These are phyloP conservation scores for Dyspetes luteomarginatus DNA, from an alignment of 2,888 invertebrate genomes.

Conservation along the genomic window DNA sequence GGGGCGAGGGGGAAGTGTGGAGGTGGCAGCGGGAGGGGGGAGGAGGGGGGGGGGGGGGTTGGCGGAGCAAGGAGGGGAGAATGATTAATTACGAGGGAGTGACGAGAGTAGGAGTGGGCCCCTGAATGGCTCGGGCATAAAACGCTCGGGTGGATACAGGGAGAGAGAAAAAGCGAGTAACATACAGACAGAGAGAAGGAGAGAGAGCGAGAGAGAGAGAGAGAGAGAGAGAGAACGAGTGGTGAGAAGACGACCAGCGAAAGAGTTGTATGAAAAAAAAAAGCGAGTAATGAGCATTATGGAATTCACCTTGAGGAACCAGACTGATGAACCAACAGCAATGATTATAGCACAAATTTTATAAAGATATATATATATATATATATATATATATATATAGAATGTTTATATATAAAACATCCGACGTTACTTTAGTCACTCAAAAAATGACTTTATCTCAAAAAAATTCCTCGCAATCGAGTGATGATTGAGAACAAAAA, in stretches of 20 bases:
- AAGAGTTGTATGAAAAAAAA: conserved; percentile 66
- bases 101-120: conserved; percentile 75
- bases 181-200: conserved; percentile 42
- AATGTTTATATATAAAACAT: neutral
- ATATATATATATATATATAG: neutral
- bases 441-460: no score
- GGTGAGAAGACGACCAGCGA: conserved; percentile 56
- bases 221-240: conserved; percentile 54
- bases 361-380: neutral
- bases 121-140: conserved; percentile 68
- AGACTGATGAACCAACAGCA: conserved; percentile 68
- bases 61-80: conserved; percentile 73
- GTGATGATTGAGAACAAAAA: no score
- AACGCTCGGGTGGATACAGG: conserved; percentile 58
- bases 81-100: conserved; percentile 83
- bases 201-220: conserved; percentile 61
- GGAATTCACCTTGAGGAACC: conserved; percentile 69
- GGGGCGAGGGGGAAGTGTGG: conserved; percentile 58
- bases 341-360: conserved; percentile 28
- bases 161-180: conserved; percentile 38
- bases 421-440: no score
- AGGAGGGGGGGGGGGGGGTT: conserved; percentile 57
- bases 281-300: conserved; percentile 69
- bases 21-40: no score
- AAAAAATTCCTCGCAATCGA: no score